Percentiles rank a stretch among this genome's conserved stretches.
Conservation (phyloP, 2,888 invertebrate genomes). For the Lamproptera curius region DNA sequence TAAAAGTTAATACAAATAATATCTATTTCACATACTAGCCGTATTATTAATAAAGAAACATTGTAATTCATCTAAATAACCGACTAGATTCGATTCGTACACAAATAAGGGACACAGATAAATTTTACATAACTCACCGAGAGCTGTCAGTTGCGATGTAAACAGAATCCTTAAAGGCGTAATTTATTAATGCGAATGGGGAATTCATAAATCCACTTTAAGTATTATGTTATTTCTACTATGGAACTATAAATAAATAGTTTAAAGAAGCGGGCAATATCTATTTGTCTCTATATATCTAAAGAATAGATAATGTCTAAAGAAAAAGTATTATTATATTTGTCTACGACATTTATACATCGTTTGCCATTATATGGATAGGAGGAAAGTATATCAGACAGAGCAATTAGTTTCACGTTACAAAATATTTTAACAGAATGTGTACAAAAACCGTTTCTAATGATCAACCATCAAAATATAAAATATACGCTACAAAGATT, state of each 20-base stretch:
- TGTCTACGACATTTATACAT: background rate
- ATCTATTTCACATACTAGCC: too few species aligned
- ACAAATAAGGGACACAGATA: too few species aligned
- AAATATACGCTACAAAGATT: too few species aligned
- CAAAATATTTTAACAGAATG: slow-evolving; percentile 4
- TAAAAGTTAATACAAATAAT: background rate
- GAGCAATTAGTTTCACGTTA: background rate
- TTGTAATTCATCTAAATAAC: too few species aligned
- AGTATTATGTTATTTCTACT: background rate
- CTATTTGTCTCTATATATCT: background rate
- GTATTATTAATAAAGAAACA: too few species aligned
- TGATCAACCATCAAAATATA: background rate
- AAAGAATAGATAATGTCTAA: background rate
- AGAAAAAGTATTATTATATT: background rate
- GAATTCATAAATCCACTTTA: background rate
- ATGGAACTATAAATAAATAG: background rate
- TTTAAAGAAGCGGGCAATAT: background rate
- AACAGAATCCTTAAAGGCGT: background rate
- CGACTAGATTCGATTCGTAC: too few species aligned
- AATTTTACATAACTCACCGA: too few species aligned
- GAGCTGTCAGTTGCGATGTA: background rate
- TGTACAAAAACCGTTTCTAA: background rate
- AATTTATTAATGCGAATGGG: background rate
- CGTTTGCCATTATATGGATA: background rate
- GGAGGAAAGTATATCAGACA: background rate